Evolutionary conservation across 2,113 vertebrate genomes (phyloP).

Genomic region (Pelodiscus sinensis): DNA sequence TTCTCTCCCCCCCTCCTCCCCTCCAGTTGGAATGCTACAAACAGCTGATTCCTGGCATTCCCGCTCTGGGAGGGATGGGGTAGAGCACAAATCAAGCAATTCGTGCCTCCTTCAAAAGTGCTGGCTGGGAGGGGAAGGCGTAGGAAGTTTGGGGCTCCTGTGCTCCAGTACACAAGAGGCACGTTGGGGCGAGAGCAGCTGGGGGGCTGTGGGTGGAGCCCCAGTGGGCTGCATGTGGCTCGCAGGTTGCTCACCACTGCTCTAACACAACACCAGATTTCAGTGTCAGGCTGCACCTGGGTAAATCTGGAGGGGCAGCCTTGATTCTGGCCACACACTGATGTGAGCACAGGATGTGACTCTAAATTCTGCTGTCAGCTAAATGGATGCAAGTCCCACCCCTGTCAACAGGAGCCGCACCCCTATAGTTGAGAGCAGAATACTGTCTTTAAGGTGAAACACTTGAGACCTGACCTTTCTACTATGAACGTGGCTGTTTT

Average conservation of each 20-base stretch:
- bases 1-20: no score
- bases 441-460: constrained; percentile 3
- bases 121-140: no score
- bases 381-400: neutral
- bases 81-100: no score
- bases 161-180: no score
- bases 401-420: constrained; percentile 8
- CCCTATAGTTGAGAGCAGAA: constrained; percentile 47
- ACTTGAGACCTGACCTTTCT: neutral
- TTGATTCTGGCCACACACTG: neutral
- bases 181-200: no score
- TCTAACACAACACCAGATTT: neutral
- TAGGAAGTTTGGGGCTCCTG: no score
- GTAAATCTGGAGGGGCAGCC: neutral
- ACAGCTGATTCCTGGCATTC: no score
- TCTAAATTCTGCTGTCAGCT: neutral
- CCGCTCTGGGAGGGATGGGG: no score
- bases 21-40: no score
- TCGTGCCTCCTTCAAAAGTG: no score
- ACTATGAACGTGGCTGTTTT: neutral
- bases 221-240: neutral
- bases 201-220: no score
- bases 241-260: no score
- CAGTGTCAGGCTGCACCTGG: neutral
- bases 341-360: neutral